Base-by-base conservation (phyloP, 2,797 vertebrate genomes). In the Peromyscus aztecus region DNA sequence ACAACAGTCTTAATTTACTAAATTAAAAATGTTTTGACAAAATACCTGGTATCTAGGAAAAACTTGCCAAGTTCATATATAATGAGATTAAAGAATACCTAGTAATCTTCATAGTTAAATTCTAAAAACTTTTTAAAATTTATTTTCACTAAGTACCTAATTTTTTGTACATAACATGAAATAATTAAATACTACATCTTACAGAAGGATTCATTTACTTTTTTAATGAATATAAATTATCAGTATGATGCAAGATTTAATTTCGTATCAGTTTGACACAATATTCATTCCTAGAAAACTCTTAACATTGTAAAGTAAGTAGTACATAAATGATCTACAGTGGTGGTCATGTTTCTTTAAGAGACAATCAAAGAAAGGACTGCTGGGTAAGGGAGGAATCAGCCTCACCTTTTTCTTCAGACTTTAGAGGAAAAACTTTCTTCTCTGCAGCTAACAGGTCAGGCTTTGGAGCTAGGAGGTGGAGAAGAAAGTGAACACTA, bases 371-470 rank as follows among this genome's bases (percentile, higher is more conserved):
- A 96, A 85, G 17, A 76, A 75, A 40, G 4, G 19, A 31, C 11
- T 67, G 8, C 12, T 19, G 21, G 23, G 3, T 24, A 21, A 40
- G 19, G 17, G 40, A 63, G 40, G 1, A 94, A 89, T 0, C 0
- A 16, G 16, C 73, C 98, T 98, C 97, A 99, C 99, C 99, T 99
- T 98, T 99, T 97, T 99, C 99, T 94, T 99, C 99, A 76, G 98
- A 40, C 92, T 98, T 99, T 96, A 96, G 46, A 94, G 98, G 75
- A 96, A 98, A 96, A 73, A 99, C 98, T 94, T 99, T 99, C 98
- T 98, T 99, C 97, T 99, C 99, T 71, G 97, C 96, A 92, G 97
- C 73, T 57, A 99, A 98, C 93, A 99, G 96, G n/a, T 99, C 99
- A 34, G 99, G 99, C 97, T 99, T 99, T 94, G 97, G 98, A 98